These are phyloP conservation scores for Cirrhinus molitorella DNA, from an alignment of 2,797 vertebrate genomes.

Conservation along the genomic window DNA sequence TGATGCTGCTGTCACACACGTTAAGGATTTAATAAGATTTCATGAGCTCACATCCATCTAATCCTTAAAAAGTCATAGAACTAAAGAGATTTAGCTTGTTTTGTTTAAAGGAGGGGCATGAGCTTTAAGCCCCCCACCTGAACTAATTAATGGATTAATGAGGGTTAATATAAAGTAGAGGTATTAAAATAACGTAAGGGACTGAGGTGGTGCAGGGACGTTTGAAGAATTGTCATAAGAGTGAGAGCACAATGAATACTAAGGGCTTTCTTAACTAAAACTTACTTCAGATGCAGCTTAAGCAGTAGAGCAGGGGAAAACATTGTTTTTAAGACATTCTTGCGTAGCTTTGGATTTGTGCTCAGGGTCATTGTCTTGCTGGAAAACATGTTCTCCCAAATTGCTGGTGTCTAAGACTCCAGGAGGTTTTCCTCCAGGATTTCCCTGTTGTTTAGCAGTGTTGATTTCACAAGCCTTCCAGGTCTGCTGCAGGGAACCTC, in stretches of 20 bases:
- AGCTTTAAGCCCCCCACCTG: background rate
- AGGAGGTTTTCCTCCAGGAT: background rate
- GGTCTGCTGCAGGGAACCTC: conserved; percentile 23
- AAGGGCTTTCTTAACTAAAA: background rate
- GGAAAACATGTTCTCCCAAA: background rate
- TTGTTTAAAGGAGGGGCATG: background rate
- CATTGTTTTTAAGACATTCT: background rate
- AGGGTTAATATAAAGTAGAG: background rate
- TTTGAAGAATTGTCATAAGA: background rate
- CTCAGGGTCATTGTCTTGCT: background rate
- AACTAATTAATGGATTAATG: conserved; percentile 9
- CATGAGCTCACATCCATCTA: background rate
- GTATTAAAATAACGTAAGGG: background rate
- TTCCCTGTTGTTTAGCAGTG: conserved; percentile 1
- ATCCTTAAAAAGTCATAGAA: background rate
- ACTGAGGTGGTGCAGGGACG: background rate
- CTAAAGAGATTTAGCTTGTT: conserved; percentile 11
- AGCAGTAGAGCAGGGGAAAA: background rate
- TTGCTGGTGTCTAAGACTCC: background rate
- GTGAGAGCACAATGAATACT: background rate
- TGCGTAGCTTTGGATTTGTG: background rate
- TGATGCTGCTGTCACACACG: background rate
- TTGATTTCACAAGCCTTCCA: conserved; percentile 18
- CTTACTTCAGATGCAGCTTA: background rate
- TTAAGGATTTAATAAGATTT: background rate